Conservation (phyloP, 1,140 invertebrate species). For the Acromyrmex echinatior region DNA sequence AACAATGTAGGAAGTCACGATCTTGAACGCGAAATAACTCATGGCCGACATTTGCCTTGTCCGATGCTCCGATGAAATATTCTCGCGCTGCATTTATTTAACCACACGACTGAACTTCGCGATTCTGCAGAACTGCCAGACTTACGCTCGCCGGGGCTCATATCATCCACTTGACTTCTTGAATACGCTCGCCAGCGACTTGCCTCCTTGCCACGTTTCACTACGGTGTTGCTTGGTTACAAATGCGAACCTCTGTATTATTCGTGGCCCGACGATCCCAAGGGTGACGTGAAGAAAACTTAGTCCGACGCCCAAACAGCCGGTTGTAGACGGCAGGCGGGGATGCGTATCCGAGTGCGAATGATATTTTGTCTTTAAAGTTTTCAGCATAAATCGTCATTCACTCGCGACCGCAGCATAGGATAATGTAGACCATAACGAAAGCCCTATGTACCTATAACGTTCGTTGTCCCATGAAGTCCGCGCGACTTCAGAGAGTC, state of each 20-base stretch:
- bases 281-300: conserved; percentile 24
- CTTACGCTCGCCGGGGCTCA: conserved; percentile 17
- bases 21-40: conserved; percentile 40
- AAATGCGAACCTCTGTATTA: conserved; percentile 58
- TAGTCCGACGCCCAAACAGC: conserved; percentile 38
- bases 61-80: conserved; percentile 21
- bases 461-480: conserved; percentile 26
- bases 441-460: conserved; percentile 1
- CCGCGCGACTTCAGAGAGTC: neutral
- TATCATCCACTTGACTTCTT: conserved; percentile 52
- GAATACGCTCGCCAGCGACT: conserved; percentile 27
- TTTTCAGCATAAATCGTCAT: conserved; percentile 74
- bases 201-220: conserved; percentile 48
- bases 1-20: neutral
- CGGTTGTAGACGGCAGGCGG: conserved; percentile 8
- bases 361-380: conserved; percentile 63
- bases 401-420: conserved; percentile 26
- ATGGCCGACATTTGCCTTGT: conserved; percentile 6
- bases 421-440: conserved; percentile 30
- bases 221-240: conserved; percentile 54
- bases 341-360: conserved; percentile 20
- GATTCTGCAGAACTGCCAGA: conserved; percentile 46
- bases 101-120: conserved; percentile 35
- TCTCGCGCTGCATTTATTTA: conserved; percentile 55
- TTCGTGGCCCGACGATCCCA: conserved; percentile 64